phyloP scores from a whole-genome alignment of 2,888 invertebrate genomes.

The Bembecia ichneumoniformis region DNA sequence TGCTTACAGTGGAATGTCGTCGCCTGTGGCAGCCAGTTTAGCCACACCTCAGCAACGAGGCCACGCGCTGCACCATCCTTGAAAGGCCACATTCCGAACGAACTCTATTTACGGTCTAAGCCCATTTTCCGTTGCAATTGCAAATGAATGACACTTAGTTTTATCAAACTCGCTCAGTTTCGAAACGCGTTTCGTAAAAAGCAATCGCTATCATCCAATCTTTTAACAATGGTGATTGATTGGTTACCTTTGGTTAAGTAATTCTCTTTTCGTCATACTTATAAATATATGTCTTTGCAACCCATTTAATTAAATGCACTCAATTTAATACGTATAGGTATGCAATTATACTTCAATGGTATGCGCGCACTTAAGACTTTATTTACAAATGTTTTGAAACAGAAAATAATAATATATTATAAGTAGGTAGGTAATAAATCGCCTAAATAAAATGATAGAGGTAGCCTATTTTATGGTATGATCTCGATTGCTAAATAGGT shows the following conservation, averaged over 20 bases:
- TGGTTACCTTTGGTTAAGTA: slow-evolving; percentile 9
- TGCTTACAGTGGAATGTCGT: slow-evolving; percentile 47
- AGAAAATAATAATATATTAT: too few species aligned
- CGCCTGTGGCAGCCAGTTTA: slow-evolving; percentile 22
- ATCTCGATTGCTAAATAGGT: too few species aligned
- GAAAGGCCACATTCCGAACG: slow-evolving; percentile 65
- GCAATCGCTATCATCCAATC: not conserved
- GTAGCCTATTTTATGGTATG: too few species aligned
- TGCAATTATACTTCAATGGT: too few species aligned
- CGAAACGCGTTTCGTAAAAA: slow-evolving; percentile 1
- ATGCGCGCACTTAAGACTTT: too few species aligned
- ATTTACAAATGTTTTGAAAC: too few species aligned
- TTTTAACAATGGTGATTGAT: slow-evolving; percentile 23
- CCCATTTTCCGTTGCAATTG: slow-evolving; percentile 34
- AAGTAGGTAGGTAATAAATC: too few species aligned
- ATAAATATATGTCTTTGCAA: too few species aligned
- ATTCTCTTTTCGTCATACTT: not conserved
- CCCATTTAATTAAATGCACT: too few species aligned
- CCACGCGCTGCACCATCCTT: slow-evolving; percentile 58
- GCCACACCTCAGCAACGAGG: slow-evolving; percentile 57
- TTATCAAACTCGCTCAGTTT: not conserved
- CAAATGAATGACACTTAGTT: slow-evolving; percentile 20
- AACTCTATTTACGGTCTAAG: slow-evolving; percentile 58
- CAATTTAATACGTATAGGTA: too few species aligned
- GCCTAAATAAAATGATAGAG: too few species aligned